phyloP scores from a whole-genome alignment of 1,140 invertebrate species.

The Camponotus vicinus region DNA sequence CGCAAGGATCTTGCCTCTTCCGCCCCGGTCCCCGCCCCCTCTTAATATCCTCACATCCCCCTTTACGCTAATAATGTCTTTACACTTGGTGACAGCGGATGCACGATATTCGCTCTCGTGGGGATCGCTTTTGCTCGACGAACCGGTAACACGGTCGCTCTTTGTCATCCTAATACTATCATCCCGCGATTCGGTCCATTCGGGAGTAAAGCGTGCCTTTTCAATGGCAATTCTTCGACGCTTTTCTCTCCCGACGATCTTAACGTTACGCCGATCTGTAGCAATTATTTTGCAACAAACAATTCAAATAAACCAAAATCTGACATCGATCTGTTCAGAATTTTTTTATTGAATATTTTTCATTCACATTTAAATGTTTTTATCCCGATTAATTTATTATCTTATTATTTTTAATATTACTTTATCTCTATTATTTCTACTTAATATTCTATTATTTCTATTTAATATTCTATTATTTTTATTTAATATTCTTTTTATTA shows the following conservation, averaged over 20 bases:
- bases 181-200: constrained; percentile 56
- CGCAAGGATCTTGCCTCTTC: constrained; percentile 64
- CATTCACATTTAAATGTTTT: constrained; percentile 7
- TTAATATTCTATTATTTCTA: no score
- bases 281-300: neutral
- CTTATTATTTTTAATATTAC: no score
- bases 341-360: neutral
- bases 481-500: no score
- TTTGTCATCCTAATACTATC: constrained; percentile 75
- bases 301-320: constrained; percentile 16
- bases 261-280: neutral
- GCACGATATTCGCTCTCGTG: constrained; percentile 77
- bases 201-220: constrained; percentile 64
- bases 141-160: constrained; percentile 76
- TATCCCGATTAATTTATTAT: no score
- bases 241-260: constrained; percentile 1
- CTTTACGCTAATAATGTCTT: constrained; percentile 76
- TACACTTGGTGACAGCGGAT: constrained; percentile 78
- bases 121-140: constrained; percentile 76
- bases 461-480: no score
- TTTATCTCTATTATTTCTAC: no score
- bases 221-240: neutral
- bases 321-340: neutral
- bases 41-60: constrained; percentile 48
- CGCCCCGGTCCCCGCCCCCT: constrained; percentile 40